phyloP scores from a whole-genome alignment of 2,797 vertebrate species.

The Ciconia nigra region DNA sequence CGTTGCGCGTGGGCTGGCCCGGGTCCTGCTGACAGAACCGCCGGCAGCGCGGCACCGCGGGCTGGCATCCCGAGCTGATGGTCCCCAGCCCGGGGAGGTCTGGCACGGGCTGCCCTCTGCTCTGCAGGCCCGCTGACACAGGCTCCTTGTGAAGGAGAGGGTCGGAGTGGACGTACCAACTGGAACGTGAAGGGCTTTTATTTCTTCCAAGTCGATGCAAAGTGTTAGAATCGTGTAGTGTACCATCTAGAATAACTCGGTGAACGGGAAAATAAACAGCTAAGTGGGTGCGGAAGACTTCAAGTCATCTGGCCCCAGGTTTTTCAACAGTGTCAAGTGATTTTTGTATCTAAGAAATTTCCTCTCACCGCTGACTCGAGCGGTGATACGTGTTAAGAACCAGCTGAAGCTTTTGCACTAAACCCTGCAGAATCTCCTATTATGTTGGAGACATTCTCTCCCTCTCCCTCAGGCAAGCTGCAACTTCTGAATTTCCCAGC shows the following conservation, averaged over 20 bases:
- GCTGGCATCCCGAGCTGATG: accelerated
- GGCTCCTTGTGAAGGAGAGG: neutral
- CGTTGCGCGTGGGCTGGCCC: accelerated
- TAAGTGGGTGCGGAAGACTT: neutral
- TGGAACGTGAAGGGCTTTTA: neutral
- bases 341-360: neutral
- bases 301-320: neutral
- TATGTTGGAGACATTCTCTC: neutral
- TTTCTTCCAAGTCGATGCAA: neutral
- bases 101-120: neutral
- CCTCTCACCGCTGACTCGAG: neutral
- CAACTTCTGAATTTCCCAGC: neutral
- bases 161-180: neutral
- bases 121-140: neutral
- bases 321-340: neutral
- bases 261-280: neutral
- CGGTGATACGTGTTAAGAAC: neutral
- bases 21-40: accelerated
- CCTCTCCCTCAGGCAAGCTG: neutral
- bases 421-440: neutral
- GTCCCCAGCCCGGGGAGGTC: neutral
- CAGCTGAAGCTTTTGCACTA: neutral
- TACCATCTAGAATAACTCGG: neutral
- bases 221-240: neutral
- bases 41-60: accelerated